Base-by-base conservation (phyloP, 2,888 invertebrate genomes). In the Drosophila mercatorum region DNA sequence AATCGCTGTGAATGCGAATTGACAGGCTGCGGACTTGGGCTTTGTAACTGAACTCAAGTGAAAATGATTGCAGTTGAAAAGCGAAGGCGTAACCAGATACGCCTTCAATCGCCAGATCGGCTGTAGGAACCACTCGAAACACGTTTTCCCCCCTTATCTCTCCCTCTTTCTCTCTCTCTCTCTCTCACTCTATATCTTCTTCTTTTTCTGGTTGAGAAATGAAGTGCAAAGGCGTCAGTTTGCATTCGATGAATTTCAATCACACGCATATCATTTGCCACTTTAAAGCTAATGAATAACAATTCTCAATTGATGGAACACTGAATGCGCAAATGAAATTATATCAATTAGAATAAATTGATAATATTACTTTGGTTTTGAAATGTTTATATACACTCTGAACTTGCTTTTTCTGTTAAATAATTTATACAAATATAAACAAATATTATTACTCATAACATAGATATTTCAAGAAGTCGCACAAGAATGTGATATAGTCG, bases 81-180 rank as follows among this genome's bases (percentile, higher is more conserved):
- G 81, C 81, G 78, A 85, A 88, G 86, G 83, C 88, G 83, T 83
- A 85, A 85, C 89, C 79, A 80, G 87, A 85, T 85, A 89, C 89
- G 84, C 77, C 84, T 85, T 88, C 89, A 88, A 84, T 83, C 79
- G 68, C 44, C 64, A 49, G 57, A 83, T 81, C 78, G 71, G 59
- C 76, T 72, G 55, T 60, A 34, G 56, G 61, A 55, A 63, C 63
- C 81, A 81, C 72, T 87, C 68, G 69, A 78, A 68, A 62, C 71
- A 81, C 72, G 65, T 77, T 78, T 83, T 59, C 2, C 49, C 49
- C 10, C 22, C 52, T 6, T 7, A 31, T 4, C 51, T 17, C 34
- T 5, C 34, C 6, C 17, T 34, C 22, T 11, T 3, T 28, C 10
- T n/a, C 8, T 17, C 22, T n/a, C 3, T 28, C n/a, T 26, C 8